Conservation (phyloP, 2,113 vertebrate species). For the Sceloporus undulatus region DNA sequence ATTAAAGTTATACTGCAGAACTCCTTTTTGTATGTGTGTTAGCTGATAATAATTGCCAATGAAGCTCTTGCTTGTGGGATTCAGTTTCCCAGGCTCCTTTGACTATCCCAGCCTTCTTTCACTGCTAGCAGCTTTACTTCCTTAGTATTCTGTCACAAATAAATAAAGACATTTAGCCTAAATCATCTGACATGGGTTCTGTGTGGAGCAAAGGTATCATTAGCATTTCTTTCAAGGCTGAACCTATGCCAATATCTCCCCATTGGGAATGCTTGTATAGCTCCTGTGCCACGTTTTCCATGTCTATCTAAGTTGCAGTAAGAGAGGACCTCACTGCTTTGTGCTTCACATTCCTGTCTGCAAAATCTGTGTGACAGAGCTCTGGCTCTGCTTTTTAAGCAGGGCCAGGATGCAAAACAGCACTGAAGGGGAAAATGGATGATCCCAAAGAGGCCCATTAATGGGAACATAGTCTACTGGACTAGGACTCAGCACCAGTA, state of each 20-base stretch:
- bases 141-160: constrained; percentile 29
- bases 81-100: no score
- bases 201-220: background rate
- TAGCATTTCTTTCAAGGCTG: background rate
- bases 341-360: background rate
- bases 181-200: constrained; percentile 6
- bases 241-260: background rate
- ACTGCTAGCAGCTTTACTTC: background rate
- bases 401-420: constrained; percentile 30
- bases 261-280: background rate
- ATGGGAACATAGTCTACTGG: background rate
- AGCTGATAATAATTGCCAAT: no score
- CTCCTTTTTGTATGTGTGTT: no score
- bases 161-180: constrained; percentile 5
- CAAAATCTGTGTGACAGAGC: background rate
- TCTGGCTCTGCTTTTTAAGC: constrained; percentile 2
- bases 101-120: no score
- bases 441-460: constrained; percentile 1
- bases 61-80: no score
- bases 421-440: constrained; percentile 10
- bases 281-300: background rate
- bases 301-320: background rate
- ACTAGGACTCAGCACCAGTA: constrained; percentile 9
- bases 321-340: background rate
- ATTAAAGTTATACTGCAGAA: no score